These are phyloP conservation scores for Mormyrops boulengeri DNA, from an alignment of 2,797 vertebrate genomes.

Conservation along the genomic window DNA sequence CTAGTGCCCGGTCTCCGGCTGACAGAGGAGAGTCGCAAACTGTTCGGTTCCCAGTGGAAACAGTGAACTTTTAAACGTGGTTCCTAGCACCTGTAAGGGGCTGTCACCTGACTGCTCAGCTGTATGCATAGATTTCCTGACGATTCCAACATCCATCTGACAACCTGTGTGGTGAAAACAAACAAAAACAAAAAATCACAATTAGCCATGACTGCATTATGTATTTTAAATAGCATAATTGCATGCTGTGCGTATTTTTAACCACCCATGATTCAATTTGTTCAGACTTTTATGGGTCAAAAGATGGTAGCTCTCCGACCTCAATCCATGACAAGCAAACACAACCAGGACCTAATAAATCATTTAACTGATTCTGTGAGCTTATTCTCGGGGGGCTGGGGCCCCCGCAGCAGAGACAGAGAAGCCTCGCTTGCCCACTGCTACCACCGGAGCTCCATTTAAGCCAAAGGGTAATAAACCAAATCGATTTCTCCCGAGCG, in stretches of 20 bases:
- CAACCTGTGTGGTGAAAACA: background rate
- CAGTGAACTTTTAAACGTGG: background rate
- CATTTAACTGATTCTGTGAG: conserved; percentile 5
- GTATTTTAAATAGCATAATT: background rate
- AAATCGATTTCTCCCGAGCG: background rate
- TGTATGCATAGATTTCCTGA: background rate
- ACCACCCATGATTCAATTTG: background rate
- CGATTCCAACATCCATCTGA: background rate
- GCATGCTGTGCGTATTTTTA: background rate
- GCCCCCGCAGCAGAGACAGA: background rate
- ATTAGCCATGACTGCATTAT: background rate
- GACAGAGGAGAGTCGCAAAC: background rate
- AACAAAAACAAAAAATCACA: background rate
- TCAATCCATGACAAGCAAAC: conserved; percentile 31
- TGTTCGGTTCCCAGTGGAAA: background rate
- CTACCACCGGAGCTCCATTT: background rate
- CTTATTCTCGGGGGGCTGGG: background rate
- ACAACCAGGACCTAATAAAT: conserved; percentile 34
- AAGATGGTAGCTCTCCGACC: background rate
- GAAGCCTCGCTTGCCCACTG: background rate
- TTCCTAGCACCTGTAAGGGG: background rate
- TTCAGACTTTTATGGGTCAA: background rate
- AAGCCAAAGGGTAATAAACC: conserved; percentile 12
- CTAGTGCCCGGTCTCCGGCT: background rate
- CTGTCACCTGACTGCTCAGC: background rate